phyloP scores from a whole-genome alignment of 37 sponge, comb jelly and placozoan genomes.

The Haliclona indistincta region DNA sequence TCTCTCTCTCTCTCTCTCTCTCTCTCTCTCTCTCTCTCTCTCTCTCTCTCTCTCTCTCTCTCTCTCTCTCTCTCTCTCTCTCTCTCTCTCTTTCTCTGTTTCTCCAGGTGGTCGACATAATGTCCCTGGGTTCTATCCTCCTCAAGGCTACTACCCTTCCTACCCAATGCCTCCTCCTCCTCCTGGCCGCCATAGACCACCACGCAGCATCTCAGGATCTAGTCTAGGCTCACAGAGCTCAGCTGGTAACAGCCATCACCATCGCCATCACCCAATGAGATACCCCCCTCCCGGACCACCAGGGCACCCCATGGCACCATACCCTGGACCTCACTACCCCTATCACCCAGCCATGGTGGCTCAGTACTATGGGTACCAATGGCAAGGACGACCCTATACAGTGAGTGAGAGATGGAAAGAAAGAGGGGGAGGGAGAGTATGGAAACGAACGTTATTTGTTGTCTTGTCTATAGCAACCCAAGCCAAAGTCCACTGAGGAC shows the following conservation, averaged over 20 bases:
- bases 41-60: no score
- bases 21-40: no score
- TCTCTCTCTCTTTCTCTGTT: no score
- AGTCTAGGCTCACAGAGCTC: not conserved
- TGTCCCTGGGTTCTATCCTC: constrained; percentile 24
- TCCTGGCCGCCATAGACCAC: not conserved
- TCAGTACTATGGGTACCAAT: constrained; percentile 10
- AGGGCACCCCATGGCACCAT: constrained; percentile 18
- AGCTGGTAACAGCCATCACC: not conserved
- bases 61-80: no score
- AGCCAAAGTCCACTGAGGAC: constrained; percentile 23
- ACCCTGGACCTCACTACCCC: constrained; percentile 23
- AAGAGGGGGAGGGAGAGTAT: no score
- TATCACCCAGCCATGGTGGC: constrained; percentile 18
- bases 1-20: no score
- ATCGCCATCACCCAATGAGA: not conserved
- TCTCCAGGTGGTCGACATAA: constrained; percentile 14
- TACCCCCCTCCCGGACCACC: not conserved
- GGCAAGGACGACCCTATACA: constrained; percentile 2
- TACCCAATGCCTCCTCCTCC: constrained; percentile 1
- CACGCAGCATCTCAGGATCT: constrained; percentile 13
- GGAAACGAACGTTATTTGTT: no score
- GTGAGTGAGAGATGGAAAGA: constrained; percentile 5
- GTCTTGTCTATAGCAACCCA: not conserved
- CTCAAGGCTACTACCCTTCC: constrained; percentile 3